phyloP scores from a whole-genome alignment of 2,113 vertebrate species.

The Istiophorus platypterus region DNA sequence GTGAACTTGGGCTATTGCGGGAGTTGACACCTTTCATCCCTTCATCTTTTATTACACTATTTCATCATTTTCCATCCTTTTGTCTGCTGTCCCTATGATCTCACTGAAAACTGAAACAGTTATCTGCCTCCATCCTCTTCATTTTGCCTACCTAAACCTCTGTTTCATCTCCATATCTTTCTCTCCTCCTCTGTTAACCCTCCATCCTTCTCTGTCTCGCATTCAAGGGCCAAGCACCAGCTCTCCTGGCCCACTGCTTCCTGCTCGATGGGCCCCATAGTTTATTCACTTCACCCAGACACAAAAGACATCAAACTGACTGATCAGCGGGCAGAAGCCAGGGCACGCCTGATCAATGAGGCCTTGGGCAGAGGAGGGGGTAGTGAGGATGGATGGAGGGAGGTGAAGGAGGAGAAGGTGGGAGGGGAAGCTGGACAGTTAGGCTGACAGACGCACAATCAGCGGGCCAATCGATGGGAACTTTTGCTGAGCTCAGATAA shows the following conservation, averaged over 20 bases:
- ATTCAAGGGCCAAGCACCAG: constrained; percentile 22
- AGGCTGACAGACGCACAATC: constrained; percentile 78
- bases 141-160: background rate
- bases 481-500: constrained; percentile 80
- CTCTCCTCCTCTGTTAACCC: constrained; percentile 3
- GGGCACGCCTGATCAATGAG: constrained; percentile 72
- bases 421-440: constrained; percentile 49
- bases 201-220: constrained; percentile 14
- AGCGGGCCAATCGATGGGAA: constrained; percentile 69
- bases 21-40: constrained; percentile 27
- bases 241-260: constrained; percentile 49
- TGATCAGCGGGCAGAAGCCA: constrained; percentile 72
- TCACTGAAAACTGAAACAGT: constrained; percentile 22
- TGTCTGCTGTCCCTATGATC: constrained; percentile 26
- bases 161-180: constrained; percentile 5
- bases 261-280: constrained; percentile 70
- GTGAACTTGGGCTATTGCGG: constrained; percentile 38
- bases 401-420: constrained; percentile 20
- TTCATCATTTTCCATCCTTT: constrained; percentile 41
- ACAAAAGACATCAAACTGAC: constrained; percentile 74
- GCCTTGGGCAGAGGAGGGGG: constrained; percentile 55
- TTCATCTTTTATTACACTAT: constrained; percentile 22
- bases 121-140: background rate
- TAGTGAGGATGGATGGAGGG: constrained; percentile 49
- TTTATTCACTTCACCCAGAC: constrained; percentile 78